Evolutionary conservation across 2,113 vertebrate species (phyloP).

Genomic region (Daubentonia madagascariensis): DNA sequence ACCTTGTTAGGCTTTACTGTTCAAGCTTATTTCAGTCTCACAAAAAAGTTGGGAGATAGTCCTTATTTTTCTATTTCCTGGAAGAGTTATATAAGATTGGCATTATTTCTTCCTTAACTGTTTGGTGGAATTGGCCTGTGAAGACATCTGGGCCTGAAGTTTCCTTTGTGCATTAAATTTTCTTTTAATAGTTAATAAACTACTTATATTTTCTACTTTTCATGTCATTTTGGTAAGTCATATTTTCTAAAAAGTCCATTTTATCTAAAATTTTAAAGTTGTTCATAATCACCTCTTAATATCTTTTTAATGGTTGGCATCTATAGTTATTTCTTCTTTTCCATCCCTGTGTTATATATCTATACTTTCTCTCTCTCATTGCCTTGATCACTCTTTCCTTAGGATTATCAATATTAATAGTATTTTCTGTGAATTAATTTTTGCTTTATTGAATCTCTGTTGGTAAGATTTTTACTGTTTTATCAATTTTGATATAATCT

Average conservation of each 20-base stretch:
- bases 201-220: background rate
- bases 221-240: background rate
- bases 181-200: background rate
- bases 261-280: conserved; percentile 12
- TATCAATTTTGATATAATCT: background rate
- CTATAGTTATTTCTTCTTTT: background rate
- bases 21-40: background rate
- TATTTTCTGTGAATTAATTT: background rate
- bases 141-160: background rate
- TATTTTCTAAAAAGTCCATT: background rate
- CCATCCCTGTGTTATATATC: background rate
- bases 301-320: background rate
- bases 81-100: background rate
- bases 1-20: background rate
- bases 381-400: background rate
- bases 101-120: background rate
- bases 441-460: background rate
- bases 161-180: background rate
- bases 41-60: background rate
- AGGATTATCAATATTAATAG: background rate
- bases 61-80: background rate
- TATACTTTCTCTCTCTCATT: background rate
- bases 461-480: background rate
- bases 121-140: background rate
- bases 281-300: background rate